phyloP scores from a whole-genome alignment of 2,797 vertebrate genomes.

The Gymnodraco acuticeps region DNA sequence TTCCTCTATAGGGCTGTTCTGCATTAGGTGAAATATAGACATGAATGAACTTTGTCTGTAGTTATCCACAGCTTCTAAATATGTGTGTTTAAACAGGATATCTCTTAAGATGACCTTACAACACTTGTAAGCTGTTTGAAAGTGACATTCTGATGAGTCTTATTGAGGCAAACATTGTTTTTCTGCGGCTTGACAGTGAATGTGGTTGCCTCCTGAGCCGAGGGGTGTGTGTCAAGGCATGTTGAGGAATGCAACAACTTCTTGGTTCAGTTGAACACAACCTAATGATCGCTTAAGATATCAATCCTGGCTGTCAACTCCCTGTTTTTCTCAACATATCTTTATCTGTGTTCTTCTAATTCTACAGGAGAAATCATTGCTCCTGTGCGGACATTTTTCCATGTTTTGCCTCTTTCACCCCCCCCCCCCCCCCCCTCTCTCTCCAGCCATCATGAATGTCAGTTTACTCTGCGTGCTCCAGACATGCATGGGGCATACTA shows the following conservation, averaged over 20 bases:
- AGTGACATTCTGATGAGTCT: neutral
- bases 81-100: neutral
- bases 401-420: conserved; percentile 17
- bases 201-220: neutral
- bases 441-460: conserved; percentile 41
- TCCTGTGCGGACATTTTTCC: conserved; percentile 20
- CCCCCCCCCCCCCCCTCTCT: neutral
- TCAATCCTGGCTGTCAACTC: conserved; percentile 24
- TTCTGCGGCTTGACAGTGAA: neutral
- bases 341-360: neutral
- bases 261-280: conserved; percentile 12
- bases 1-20: neutral
- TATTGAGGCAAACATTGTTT: conserved; percentile 18
- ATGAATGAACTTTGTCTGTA: conserved; percentile 1
- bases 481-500: conserved; percentile 77
- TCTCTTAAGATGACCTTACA: neutral
- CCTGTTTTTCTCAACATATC: conserved; percentile 1
- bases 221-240: conserved; percentile 58
- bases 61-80: neutral
- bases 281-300: conserved; percentile 8
- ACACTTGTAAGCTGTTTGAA: neutral
- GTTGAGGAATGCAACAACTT: conserved; percentile 67
- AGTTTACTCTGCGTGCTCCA: conserved; percentile 51
- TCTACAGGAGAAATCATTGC: conserved; percentile 8
- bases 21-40: neutral